A percentile compares a stretch with the other conserved stretches of the same genome.
These are phyloP conservation scores for Lithobates sylvaticus DNA, from an alignment of 2,797 vertebrate species.

Conservation along the genomic window DNA sequence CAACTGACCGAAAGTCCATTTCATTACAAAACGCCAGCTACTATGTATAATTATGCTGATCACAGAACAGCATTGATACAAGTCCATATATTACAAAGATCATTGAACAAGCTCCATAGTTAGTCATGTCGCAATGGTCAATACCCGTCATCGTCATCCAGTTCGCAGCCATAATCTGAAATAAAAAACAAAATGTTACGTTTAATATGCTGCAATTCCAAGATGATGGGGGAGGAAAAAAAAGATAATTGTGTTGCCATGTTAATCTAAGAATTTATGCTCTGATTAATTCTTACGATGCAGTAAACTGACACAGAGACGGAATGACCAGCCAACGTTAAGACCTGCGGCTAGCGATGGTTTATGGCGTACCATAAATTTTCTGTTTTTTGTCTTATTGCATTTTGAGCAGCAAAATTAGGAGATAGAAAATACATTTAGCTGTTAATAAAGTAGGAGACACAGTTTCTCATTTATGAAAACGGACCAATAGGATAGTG, in stretches of 20 bases:
- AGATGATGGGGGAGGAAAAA: neutral
- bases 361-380: neutral
- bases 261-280: constrained; percentile 17
- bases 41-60: constrained; percentile 52
- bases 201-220: constrained; percentile 4
- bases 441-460: too few species aligned
- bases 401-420: neutral
- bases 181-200: constrained; percentile 49
- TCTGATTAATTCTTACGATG: constrained; percentile 8
- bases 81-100: constrained; percentile 42
- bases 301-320: constrained; percentile 25
- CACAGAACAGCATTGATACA: constrained; percentile 61
- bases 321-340: neutral
- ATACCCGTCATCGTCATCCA: constrained; percentile 86
- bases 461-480: too few species aligned
- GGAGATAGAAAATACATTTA: neutral
- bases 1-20: constrained; percentile 64
- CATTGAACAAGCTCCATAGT: neutral
- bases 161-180: constrained; percentile 89
- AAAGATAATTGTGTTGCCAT: neutral
- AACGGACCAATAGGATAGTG: too few species aligned
- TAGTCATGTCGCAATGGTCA: constrained; percentile 64
- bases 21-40: constrained; percentile 64
- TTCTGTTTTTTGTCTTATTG: neutral
- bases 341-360: neutral